Base-by-base conservation (phyloP, 2,888 invertebrate species). In the Caradrina kadenii region DNA sequence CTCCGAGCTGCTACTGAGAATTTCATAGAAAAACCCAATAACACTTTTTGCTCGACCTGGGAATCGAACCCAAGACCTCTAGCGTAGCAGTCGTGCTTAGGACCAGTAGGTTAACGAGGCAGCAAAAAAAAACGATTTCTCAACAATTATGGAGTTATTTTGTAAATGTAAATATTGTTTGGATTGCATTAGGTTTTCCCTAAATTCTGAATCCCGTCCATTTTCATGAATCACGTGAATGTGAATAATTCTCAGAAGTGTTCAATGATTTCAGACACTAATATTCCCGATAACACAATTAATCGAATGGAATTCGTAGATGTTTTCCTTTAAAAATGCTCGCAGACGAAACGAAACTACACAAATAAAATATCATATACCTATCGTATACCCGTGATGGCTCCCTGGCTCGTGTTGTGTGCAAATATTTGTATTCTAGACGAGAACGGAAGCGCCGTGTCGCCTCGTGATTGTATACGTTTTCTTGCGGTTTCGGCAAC, bases 361-460 rank as follows among this genome's bases (percentile, higher is more conserved):
- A 62, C 52, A 59, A 75, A 80, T 66, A 71, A 71, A 80, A 45
- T 17, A 22, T 67, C 45, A 52, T 54, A 56, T 52, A 50, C 17
- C 2, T 64, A 60, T 80, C 49, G 61, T 59, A 59, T 79, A 72
- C 53, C 64, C 58, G 53, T 62, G 61, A 66, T 69, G 56, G 75
- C 69, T 61, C 58, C 64, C 65, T 62, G 66, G 50, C 82, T 64
- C 55, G 54, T 63, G 35, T 67, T 77, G 55, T 73, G 53, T 86
- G 84, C 86, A 82, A 88, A 89, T 90, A 87, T 89, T 90, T 88
- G 88, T 87, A 83, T 79, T 88, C 88, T 81, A 88, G 88, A 90
- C 90, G 88, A 88, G 91, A 90, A 89, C 91, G 92, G 91, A 91
- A 90, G 85, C 86, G 80, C 81, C 83, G 85, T 85, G 89, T 88